Conservation (phyloP, 2,113 vertebrate genomes). For the Ia io region DNA sequence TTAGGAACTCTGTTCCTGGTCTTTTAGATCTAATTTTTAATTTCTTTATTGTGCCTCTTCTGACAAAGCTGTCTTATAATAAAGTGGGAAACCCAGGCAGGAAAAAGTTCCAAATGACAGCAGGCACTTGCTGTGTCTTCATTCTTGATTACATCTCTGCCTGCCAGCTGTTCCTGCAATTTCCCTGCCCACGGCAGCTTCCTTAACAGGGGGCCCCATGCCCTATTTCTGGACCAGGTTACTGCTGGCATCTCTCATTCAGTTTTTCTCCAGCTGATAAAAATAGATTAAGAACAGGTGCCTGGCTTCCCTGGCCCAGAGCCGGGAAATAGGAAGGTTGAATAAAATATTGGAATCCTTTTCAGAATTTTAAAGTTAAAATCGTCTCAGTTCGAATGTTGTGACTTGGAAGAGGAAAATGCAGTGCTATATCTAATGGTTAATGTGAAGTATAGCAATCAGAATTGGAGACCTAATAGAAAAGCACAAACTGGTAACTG, state of each 20-base stretch:
- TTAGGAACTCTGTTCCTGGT: not conserved
- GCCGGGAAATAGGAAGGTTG: not conserved
- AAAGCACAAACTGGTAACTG: not conserved
- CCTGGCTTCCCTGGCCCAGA: conserved; percentile 7
- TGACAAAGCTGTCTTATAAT: conserved; percentile 2
- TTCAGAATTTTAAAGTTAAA: conserved; percentile 57
- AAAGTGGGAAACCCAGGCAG: not conserved
- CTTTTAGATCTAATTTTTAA: not conserved
- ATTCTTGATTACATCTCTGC: conserved; percentile 3
- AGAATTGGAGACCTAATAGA: not conserved
- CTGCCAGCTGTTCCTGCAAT: conserved; percentile 7
- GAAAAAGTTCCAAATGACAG: not conserved
- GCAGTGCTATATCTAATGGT: not conserved
- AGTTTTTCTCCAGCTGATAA: conserved; percentile 41
- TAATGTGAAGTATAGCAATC: not conserved
- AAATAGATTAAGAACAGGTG: conserved; percentile 38
- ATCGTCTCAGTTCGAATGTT: not conserved
- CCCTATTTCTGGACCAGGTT: not conserved
- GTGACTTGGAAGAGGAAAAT: conserved; percentile 11
- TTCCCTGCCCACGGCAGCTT: not conserved
- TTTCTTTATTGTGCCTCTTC: not conserved
- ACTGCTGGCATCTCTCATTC: not conserved
- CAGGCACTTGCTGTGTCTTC: not conserved
- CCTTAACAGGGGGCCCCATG: not conserved
- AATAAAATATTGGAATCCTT: conserved; percentile 20